These are phyloP conservation scores for Hololepta plana DNA, from an alignment of 2,888 invertebrate genomes.

Conservation along the genomic window DNA sequence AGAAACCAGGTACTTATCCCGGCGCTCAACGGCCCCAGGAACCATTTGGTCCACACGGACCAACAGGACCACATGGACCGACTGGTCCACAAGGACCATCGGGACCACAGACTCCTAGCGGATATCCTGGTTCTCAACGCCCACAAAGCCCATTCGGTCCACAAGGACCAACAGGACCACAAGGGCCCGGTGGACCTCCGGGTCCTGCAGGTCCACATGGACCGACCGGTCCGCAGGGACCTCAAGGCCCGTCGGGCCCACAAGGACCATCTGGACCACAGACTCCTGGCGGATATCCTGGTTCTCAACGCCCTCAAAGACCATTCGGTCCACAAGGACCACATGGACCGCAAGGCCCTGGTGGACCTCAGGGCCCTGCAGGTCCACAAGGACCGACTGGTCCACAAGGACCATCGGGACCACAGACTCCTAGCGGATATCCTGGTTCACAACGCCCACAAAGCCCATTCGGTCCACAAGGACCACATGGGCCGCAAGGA, in stretches of 20 bases:
- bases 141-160: constrained; percentile 16
- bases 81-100: constrained; percentile 18
- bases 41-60: constrained; percentile 15
- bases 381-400: constrained; percentile 9
- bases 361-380: constrained; percentile 6
- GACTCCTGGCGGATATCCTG: constrained; percentile 9
- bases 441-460: constrained; percentile 12
- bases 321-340: constrained; percentile 9
- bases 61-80: too few relatives aligned
- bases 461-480: constrained; percentile 11
- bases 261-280: constrained; percentile 9
- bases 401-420: constrained; percentile 7
- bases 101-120: constrained; percentile 15
- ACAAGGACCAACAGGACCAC: constrained; percentile 4
- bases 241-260: constrained; percentile 14
- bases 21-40: constrained; percentile 11
- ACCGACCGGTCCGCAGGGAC: constrained; percentile 18
- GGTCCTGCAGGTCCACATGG: constrained; percentile 11
- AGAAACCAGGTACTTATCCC: constrained; percentile 10
- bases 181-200: constrained; percentile 4
- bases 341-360: constrained; percentile 7
- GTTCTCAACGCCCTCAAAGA: constrained; percentile 6
- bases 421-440: constrained; percentile 8
- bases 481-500: constrained; percentile 13
- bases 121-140: constrained; percentile 15